Evolutionary conservation across 2,888 invertebrate species (phyloP), one percentile per base, ranked within the genome.

Genomic region (Tuberolachnus salignus): DNA sequence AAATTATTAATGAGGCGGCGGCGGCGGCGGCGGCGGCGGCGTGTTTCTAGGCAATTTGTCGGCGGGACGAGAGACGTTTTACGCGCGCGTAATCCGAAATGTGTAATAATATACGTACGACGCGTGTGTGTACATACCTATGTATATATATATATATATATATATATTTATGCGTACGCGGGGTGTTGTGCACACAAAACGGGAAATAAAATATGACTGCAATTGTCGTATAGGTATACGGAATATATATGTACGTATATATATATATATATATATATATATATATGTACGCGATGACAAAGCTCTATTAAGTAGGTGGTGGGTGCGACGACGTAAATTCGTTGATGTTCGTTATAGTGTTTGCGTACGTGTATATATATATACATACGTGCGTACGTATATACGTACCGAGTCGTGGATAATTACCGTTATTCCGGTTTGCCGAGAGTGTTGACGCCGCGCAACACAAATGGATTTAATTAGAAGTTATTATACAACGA

Each of bases 391-490:
- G n/a, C n/a, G n/a, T n/a, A n/a, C n/a, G n/a, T n/a, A n/a, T n/a
- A n/a, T 42, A 16, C 59, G 44, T 51, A 73, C 63, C 26, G 21
- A 19, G 51, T 42, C n/a, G n/a, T 42, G 51, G 59, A 13, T 73
- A 63, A 73, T 61, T 61, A 73, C 61, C 51, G 51, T 49, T 51
- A 73, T 69, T 55, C 42, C 26, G 57, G 71, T 71, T 59, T n/a
- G 46, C 66, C 69, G 53, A 70, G 69, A 70, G 42, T n/a, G 59
- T 72, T 72, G 63, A 73, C 63, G 49, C 59, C n/a, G 16, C 19
- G 63, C 61, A 14, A 53, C 51, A 51, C 59, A 49, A 59, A 49
- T 14, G 59, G 59, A 61, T 72, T 57, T 61, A 57, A 72, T 57
- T 72, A 61, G 44, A 49, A 72, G 34, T 49, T 26, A 72, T 72